Base-by-base conservation (phyloP, 2,888 invertebrate species). In the Tridacna gigas region DNA sequence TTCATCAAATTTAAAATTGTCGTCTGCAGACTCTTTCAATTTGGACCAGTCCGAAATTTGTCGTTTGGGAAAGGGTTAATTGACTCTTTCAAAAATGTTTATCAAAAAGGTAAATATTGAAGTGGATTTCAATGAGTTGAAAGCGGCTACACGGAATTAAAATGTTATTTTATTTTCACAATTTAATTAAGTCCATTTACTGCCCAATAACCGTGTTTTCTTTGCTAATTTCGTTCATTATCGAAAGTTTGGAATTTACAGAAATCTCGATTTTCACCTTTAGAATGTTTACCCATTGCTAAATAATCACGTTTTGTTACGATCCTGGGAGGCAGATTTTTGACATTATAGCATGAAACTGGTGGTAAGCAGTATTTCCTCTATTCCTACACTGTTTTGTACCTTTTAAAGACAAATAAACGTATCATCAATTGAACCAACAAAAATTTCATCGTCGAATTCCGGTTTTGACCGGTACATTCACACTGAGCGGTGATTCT, bases 121-220 rank as follows among this genome's bases (percentile, higher is more conserved):
- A 47, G 47, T 69, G 0, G 69, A 69, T n/a, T 47, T 69, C 45
- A 69, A 69, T 47, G 11, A 69, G n/a, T 45, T 69, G 45, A 26
- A 69, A 20, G 45, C 47, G 69, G 25, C 69, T 45, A 69, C n/a
- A 69, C 45, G 18, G 69, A 20, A 45, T 47, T 47, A 69, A 66
- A 69, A 69, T 69, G 69, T 69, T 69, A 69, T 69, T 69, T 47
- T 69, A 69, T 69, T 69, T 25, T 45, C n/a, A 69, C 69, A 69
- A 45, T 45, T 69, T 69, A 18, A 69, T 69, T 45, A 69, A 69
- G n/a, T 45, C 69, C 45, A 69, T 69, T 69, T n/a, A 18, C 13
- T 5, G 20, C 22, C 0, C n/a, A 37, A 47, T 26, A 20, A 47
- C 18, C 37, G 5, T 69, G 47, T 69, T 69, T 69, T 69, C 22